phyloP scores from a whole-genome alignment of 2,888 invertebrate genomes.

The Liodrosophila aerea region DNA sequence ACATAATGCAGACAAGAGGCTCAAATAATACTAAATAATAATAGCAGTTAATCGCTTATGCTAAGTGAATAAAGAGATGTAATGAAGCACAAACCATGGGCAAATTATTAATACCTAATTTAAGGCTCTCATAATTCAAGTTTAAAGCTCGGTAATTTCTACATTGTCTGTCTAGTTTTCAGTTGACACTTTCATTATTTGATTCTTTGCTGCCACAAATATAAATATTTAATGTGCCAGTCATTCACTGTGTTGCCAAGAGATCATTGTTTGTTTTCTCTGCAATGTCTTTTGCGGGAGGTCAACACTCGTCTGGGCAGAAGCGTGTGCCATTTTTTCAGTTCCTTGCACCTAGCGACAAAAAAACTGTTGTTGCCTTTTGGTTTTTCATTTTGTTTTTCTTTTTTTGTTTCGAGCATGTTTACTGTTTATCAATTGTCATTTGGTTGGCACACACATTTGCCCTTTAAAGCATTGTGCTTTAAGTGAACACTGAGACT shows the following conservation, averaged over 20 bases:
- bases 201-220: slow-evolving; percentile 26
- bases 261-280: slow-evolving; percentile 26
- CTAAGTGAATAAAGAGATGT: too few species aligned
- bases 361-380: slow-evolving; percentile 12
- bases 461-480: too few species aligned
- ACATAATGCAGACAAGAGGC: too few species aligned
- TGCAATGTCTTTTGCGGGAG: not conserved
- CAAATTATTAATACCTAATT: too few species aligned
- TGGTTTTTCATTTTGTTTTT: not conserved
- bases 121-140: too few species aligned
- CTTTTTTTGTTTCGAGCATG: not conserved
- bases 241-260: slow-evolving; percentile 4
- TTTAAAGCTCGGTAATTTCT: not conserved
- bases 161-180: not conserved
- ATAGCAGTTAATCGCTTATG: too few species aligned
- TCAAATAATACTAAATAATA: too few species aligned
- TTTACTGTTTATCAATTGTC: slow-evolving; percentile 14
- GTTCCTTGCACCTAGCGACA: slow-evolving; percentile 41
- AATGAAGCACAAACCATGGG: too few species aligned
- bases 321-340: slow-evolving; percentile 35
- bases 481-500: too few species aligned
- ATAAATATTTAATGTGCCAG: slow-evolving; percentile 52
- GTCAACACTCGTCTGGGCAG: slow-evolving; percentile 11
- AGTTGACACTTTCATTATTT: too few species aligned
- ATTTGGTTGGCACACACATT: not conserved